These are phyloP conservation scores for Lampris megalopsis DNA, from an alignment of 2,113 vertebrate species.

Conservation along the genomic window DNA sequence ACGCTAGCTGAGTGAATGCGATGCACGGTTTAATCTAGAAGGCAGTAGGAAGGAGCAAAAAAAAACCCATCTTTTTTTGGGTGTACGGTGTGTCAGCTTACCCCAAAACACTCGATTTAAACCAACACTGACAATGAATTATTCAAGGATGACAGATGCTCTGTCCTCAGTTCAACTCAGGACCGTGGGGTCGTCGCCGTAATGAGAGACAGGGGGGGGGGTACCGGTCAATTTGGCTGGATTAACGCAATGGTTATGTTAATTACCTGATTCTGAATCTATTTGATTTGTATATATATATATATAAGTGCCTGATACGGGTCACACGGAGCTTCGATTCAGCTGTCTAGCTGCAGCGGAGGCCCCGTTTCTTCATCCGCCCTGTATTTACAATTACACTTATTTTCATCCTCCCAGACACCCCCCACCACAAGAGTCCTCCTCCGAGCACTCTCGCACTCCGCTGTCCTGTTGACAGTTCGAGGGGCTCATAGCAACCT, in stretches of 20 bases:
- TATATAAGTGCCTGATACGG: background rate
- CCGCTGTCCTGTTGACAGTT: conserved; percentile 62
- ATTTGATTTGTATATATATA: background rate
- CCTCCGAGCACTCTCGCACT: conserved; percentile 41
- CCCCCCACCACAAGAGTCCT: conserved; percentile 34
- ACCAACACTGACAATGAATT: conserved; percentile 46
- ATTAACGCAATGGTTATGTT: conserved; percentile 4
- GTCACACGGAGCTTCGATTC: conserved; percentile 3
- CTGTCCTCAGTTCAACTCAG: too few species aligned
- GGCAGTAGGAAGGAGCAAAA: conserved; percentile 42
- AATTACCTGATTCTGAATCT: conserved; percentile 15
- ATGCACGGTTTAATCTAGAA: conserved; percentile 16
- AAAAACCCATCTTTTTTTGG: conserved; percentile 34
- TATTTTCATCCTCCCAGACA: conserved; percentile 41
- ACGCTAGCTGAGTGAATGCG: conserved; percentile 23
- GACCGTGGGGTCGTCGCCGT: conserved; percentile 24
- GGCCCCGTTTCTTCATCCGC: background rate
- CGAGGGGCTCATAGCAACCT: conserved; percentile 52
- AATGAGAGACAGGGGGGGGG: conserved; percentile 8
- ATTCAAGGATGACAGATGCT: too few species aligned
- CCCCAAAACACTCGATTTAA: conserved; percentile 37
- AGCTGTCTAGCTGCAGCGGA: conserved; percentile 1
- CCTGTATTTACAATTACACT: conserved; percentile 19
- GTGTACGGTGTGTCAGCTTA: conserved; percentile 48
- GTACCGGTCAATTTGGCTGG: background rate